A percentile compares a stretch with the other conserved stretches of the same genome.
phyloP scores from a whole-genome alignment of 1,140 invertebrate species.

The Micrasema minimum region DNA sequence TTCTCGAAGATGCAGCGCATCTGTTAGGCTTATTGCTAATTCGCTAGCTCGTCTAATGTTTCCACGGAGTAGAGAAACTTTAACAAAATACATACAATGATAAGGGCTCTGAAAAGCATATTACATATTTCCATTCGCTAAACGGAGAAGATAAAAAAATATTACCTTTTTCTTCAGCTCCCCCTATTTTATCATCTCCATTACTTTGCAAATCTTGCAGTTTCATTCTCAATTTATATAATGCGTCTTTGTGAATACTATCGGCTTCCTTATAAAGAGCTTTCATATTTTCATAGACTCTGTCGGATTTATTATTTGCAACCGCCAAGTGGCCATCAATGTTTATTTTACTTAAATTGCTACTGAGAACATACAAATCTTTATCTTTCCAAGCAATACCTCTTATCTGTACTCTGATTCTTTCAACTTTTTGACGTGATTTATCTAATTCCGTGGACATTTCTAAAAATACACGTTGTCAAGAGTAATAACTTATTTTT shows the following conservation, averaged over 20 bases:
- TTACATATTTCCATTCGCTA: no score
- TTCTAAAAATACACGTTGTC: slow-evolving; percentile 52
- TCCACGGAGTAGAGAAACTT: slow-evolving; percentile 70
- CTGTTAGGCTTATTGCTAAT: slow-evolving; percentile 66
- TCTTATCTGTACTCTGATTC: slow-evolving; percentile 58
- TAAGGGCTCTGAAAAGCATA: background rate
- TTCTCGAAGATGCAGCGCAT: slow-evolving; percentile 67
- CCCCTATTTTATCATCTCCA: slow-evolving; percentile 62
- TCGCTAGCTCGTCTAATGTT: slow-evolving; percentile 68
- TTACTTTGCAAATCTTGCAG: slow-evolving; percentile 61
- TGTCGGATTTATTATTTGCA: slow-evolving; percentile 58
- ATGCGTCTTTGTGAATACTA: slow-evolving; percentile 61
- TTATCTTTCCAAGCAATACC: slow-evolving; percentile 61
- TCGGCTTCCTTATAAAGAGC: slow-evolving; percentile 66
- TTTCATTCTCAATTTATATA: slow-evolving; percentile 62
- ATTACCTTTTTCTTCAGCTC: slow-evolving; percentile 62
- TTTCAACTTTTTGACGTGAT: slow-evolving; percentile 57
- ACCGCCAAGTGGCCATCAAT: slow-evolving; percentile 51
- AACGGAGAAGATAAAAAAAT: no score
- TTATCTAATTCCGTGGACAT: slow-evolving; percentile 58
- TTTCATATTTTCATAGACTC: slow-evolving; percentile 64
- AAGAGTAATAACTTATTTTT: no score
- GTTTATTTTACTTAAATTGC: slow-evolving; percentile 54
- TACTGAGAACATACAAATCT: slow-evolving; percentile 52
- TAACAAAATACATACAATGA: slow-evolving; percentile 25